A percentile compares a stretch with the other conserved stretches of the same genome.
phyloP scores from a whole-genome alignment of 2,888 invertebrate genomes.

The Hydrotaea cyrtoneurina region DNA sequence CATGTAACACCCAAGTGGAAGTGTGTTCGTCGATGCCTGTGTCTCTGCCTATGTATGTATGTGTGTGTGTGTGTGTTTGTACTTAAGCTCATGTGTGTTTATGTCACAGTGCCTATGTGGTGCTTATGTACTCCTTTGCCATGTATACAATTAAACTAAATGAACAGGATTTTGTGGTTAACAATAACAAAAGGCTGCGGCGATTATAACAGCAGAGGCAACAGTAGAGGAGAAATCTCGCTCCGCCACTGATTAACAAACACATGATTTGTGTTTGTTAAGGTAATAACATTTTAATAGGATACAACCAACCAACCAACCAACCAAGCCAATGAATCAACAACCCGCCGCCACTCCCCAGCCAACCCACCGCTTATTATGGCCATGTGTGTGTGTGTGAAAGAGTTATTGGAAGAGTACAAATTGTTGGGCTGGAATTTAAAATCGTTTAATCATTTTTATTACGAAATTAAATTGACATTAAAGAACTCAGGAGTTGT shows the following conservation, averaged over 20 bases:
- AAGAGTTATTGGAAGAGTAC: too few species aligned
- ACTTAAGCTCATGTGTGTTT: neutral
- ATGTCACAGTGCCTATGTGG: neutral
- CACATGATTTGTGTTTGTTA: neutral
- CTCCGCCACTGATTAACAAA: constrained; percentile 3
- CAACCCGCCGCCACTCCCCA: neutral
- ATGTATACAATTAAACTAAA: constrained; percentile 40
- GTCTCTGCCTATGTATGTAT: too few species aligned
- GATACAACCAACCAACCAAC: neutral
- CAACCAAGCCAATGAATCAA: neutral
- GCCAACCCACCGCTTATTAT: too few species aligned
- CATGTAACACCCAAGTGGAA: too few species aligned
- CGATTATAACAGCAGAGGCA: neutral
- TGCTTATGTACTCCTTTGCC: too few species aligned
- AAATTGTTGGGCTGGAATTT: too few species aligned
- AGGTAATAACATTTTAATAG: constrained; percentile 10
- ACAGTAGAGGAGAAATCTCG: neutral
- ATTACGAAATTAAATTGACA: too few species aligned
- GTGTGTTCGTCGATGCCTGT: too few species aligned
- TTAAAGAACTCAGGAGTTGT: too few species aligned
- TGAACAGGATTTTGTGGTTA: constrained; percentile 43
- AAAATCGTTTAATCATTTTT: too few species aligned
- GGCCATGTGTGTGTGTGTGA: too few species aligned
- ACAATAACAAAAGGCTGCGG: constrained; percentile 13
- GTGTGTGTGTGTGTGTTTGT: neutral